These are phyloP conservation scores for Cybosia mesomella DNA, from an alignment of 2,888 invertebrate species.

Conservation along the genomic window DNA sequence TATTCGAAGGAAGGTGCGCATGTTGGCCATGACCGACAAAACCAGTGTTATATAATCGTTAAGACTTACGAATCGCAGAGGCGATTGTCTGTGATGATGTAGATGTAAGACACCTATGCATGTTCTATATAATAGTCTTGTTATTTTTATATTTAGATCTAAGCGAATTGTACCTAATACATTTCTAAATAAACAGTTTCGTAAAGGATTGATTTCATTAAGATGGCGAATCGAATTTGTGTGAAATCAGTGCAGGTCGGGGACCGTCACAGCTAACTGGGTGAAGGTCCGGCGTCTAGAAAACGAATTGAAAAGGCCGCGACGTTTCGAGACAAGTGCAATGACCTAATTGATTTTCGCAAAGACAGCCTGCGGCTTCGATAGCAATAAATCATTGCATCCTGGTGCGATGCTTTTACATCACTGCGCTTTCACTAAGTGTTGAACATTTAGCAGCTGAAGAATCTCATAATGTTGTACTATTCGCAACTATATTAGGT, in stretches of 20 bases:
- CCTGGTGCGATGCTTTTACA: background rate
- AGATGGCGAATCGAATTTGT: slow-evolving; percentile 65
- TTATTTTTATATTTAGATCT: slow-evolving; percentile 81
- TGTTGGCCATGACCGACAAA: slow-evolving; percentile 24
- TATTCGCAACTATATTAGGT: background rate
- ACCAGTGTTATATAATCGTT: slow-evolving; percentile 20
- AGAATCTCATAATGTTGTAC: slow-evolving; percentile 4
- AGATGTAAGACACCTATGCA: slow-evolving; percentile 61
- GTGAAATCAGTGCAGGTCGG: slow-evolving; percentile 74
- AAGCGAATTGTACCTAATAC: slow-evolving; percentile 65
- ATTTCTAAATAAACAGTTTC: slow-evolving; percentile 84
- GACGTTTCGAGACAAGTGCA: slow-evolving; percentile 59
- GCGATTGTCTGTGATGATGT: slow-evolving; percentile 68
- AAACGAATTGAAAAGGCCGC: slow-evolving; percentile 60
- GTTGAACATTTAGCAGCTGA: background rate
- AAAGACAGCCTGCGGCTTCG: slow-evolving; percentile 30
- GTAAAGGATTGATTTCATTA: slow-evolving; percentile 75
- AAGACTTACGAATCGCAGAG: slow-evolving; percentile 22
- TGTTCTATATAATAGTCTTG: slow-evolving; percentile 59
- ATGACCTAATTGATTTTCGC: slow-evolving; percentile 63
- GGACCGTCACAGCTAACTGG: slow-evolving; percentile 67
- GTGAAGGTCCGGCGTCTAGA: slow-evolving; percentile 78
- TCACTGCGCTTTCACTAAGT: background rate
- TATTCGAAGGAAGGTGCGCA: slow-evolving; percentile 60
- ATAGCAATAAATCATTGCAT: slow-evolving; percentile 14